Evolutionary conservation across 2,888 invertebrate species (phyloP), one percentile per base, ranked within the genome.

Genomic region (Euclidia mi): DNA sequence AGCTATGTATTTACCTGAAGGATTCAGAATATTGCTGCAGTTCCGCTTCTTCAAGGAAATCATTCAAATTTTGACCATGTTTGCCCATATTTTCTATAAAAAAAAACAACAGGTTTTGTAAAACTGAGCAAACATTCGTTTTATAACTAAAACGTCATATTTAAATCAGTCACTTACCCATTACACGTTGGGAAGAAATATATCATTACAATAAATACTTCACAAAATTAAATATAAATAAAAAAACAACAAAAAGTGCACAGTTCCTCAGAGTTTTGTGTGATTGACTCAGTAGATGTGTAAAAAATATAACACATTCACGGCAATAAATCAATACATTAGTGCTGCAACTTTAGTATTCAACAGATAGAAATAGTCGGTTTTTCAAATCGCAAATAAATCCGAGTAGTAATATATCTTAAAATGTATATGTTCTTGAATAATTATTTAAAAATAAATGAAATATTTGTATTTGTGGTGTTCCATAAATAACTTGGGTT

Each of bases 21-120:
- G 95, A 95, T 85, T 96, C 96, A 84, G 98, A 98, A 95, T 99
- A 99, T 85, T 99, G 99, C 79, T 97, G 97, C 46, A 99, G 95
- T 89, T 99, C 99, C 38, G 99, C 98, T 95, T 99, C 98, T 85
- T 97, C 96, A 69, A 99, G 96, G 92, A 99, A 99, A 89, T 98
- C 98, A 72, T 87, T 88, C 40, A 94, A 78, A 68, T 82, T 88
- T 59, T 90, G 89, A 72, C 84, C 82, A 47, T 88, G 88, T 42
- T 88, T 88, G 46, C 71, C 44, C 69, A 84, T 65, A 76, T 72
- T 82, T 76, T 91, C 93, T 92, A 84, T 41, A 84, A 85, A 76
- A 71, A 68, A 61, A 65, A 63, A 51, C 7, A 57, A 25, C 20
- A 25, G 4, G 20, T 25, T 17, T 52, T 38, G 15, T 38, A 49